These are phyloP conservation scores for Triplophysa siluroides DNA, from an alignment of 2,113 vertebrate species.

Conservation along the genomic window DNA sequence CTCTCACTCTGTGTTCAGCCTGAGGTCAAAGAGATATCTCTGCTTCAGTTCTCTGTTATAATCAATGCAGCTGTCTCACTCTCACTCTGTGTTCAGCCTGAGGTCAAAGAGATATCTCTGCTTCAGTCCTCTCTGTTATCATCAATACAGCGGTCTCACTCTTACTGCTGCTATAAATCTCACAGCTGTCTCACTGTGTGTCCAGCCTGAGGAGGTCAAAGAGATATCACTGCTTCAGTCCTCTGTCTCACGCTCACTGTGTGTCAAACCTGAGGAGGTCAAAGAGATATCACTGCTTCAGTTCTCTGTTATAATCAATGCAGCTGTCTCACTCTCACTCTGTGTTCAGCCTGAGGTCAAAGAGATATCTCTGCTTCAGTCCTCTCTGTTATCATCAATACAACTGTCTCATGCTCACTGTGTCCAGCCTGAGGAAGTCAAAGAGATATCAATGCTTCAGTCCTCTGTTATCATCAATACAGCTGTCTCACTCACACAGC, in stretches of 20 bases:
- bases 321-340: background rate
- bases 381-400: background rate
- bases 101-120: conserved; percentile 1
- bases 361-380: background rate
- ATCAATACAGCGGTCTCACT: background rate
- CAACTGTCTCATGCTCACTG: background rate
- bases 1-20: background rate
- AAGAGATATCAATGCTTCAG: background rate
- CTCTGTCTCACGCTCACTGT: too few species aligned
- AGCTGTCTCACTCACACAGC: background rate
- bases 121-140: background rate
- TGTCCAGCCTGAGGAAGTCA: background rate
- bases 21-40: background rate
- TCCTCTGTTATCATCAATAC: background rate
- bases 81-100: background rate
- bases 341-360: background rate
- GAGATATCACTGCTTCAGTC: background rate
- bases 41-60: background rate
- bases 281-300: too few species aligned
- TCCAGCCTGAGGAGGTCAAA: background rate
- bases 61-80: background rate
- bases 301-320: too few species aligned
- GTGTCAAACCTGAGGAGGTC: too few species aligned
- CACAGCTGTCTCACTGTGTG: background rate
- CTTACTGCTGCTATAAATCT: background rate